Percentiles rank a stretch among this genome's conserved stretches.
Evolutionary conservation across 1,140 invertebrate species (phyloP).

Genomic region (Trinorchestia longiramus): DNA sequence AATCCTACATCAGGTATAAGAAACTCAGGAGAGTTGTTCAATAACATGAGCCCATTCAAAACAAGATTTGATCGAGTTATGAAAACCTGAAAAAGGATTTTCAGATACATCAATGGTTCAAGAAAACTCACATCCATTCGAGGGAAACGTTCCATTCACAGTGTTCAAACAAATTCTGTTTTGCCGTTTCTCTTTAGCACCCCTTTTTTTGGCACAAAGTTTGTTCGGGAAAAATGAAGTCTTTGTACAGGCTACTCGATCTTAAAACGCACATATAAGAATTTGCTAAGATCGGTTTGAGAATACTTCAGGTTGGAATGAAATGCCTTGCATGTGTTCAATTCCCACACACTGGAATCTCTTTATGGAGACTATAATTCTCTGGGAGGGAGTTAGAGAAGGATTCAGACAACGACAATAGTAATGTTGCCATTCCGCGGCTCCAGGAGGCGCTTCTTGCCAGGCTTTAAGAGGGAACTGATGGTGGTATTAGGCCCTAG

Average conservation of each 20-base stretch:
- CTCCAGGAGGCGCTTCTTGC: constrained; percentile 42
- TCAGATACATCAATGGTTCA: neutral
- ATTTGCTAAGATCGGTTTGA: neutral
- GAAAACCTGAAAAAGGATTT: neutral
- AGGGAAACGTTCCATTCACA: neutral
- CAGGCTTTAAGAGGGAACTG: constrained; percentile 43
- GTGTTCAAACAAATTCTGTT: too few relatives aligned
- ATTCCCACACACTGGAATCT: constrained; percentile 46
- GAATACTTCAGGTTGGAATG: neutral
- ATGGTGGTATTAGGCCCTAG: constrained; percentile 37
- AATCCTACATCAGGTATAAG: too few relatives aligned
- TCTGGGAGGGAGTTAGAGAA: constrained; percentile 30
- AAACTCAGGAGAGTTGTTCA: too few relatives aligned
- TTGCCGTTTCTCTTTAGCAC: too few relatives aligned
- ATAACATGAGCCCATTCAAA: too few relatives aligned
- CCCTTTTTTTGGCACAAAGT: too few relatives aligned
- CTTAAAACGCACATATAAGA: neutral
- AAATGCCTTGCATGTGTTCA: constrained; percentile 42
- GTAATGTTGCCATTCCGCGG: constrained; percentile 36
- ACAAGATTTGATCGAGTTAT: too few relatives aligned
- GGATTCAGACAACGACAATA: constrained; percentile 53
- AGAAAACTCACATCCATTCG: neutral
- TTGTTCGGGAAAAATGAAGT: too few relatives aligned
- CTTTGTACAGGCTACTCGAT: too few relatives aligned
- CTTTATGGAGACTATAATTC: constrained; percentile 49